A percentile compares a stretch with the other conserved stretches of the same genome.
These are phyloP conservation scores for Enteromius anoplus DNA, from an alignment of 2,797 vertebrate species.

Conservation along the genomic window DNA sequence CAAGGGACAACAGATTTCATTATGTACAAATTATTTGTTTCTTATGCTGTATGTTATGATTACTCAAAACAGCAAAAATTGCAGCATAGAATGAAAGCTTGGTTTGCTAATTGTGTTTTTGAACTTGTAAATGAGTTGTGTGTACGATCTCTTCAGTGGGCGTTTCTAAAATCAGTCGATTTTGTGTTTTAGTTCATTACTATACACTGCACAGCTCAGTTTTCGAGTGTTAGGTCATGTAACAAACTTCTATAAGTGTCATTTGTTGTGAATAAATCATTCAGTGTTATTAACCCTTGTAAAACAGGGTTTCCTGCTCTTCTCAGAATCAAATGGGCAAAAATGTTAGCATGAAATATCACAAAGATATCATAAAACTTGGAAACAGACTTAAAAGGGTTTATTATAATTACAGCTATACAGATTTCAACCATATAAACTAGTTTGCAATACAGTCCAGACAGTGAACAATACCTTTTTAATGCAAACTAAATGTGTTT, in stretches of 20 bases:
- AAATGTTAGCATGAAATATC: neutral
- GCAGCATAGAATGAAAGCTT: conserved; percentile 13
- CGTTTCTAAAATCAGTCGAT: neutral
- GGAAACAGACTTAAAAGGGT: neutral
- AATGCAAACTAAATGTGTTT: neutral
- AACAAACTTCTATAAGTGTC: neutral
- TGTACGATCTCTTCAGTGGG: neutral
- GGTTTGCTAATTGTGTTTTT: conserved; percentile 9
- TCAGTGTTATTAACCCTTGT: conserved; percentile 15
- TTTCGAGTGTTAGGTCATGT: conserved; percentile 1
- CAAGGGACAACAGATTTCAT: conserved; percentile 59
- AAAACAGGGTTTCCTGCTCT: neutral
- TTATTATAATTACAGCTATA: neutral
- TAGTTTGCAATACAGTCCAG: neutral
- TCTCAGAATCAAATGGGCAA: neutral
- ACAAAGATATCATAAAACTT: neutral
- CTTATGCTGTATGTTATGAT: conserved; percentile 27
- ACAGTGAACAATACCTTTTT: neutral
- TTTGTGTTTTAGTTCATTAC: conserved; percentile 8
- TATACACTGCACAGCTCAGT: neutral
- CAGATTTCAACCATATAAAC: neutral
- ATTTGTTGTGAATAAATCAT: conserved; percentile 2
- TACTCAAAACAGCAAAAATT: neutral
- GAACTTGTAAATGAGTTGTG: neutral
- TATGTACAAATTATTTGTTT: conserved; percentile 36